phyloP scores from a whole-genome alignment of 2,888 invertebrate genomes.

The Drosophila flavopinicola region DNA sequence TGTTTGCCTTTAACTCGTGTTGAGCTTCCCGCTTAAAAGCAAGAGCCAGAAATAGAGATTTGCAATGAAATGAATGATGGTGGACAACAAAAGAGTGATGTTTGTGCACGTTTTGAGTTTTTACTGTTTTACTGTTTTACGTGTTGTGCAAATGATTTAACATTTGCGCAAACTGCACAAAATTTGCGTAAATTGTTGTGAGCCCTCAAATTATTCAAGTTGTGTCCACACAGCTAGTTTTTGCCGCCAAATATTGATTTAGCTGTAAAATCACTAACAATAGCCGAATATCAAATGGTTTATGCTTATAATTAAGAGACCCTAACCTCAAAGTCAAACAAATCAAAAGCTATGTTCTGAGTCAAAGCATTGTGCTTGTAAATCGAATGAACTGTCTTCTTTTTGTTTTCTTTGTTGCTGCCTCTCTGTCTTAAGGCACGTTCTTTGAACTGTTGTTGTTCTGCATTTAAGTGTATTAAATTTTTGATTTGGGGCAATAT shows the following conservation, averaged over 20 bases:
- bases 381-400: constrained; percentile 43
- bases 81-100: constrained; percentile 21
- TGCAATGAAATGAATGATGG: not conserved
- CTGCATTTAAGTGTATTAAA: constrained; percentile 40
- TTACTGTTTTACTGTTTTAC: constrained; percentile 16
- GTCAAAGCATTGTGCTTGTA: constrained; percentile 38
- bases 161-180: constrained; percentile 34
- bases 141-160: constrained; percentile 39
- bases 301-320: constrained; percentile 17
- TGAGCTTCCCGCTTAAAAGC: constrained; percentile 8
- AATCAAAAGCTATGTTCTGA: constrained; percentile 28
- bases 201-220: constrained; percentile 27
- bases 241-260: not conserved
- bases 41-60: constrained; percentile 3
- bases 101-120: constrained; percentile 39
- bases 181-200: constrained; percentile 22
- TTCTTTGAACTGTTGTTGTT: constrained; percentile 12
- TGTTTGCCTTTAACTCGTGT: constrained; percentile 2
- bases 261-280: not conserved
- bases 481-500: constrained; percentile 54
- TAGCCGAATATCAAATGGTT: not conserved
- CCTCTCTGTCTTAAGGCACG: constrained; percentile 26
- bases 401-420: constrained; percentile 22
- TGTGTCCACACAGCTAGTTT: constrained; percentile 25
- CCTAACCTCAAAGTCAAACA: constrained; percentile 43